Percentiles rank a stretch among this genome's conserved stretches.
Conservation (phyloP, 1,140 invertebrate species). For the Cydia amplana region DNA sequence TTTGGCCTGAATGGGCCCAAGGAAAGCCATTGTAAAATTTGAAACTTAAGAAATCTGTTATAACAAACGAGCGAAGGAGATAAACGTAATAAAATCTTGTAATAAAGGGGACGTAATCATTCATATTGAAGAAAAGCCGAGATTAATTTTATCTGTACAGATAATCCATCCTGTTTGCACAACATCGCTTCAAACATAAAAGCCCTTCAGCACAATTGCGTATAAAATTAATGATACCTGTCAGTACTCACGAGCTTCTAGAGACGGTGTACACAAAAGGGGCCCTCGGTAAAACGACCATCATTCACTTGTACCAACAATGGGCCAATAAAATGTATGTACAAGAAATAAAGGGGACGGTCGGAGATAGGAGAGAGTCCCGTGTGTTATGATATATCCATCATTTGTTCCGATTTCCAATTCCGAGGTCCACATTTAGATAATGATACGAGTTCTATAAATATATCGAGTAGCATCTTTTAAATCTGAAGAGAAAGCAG, state of each 20-base stretch:
- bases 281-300: constrained; percentile 32
- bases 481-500: background rate
- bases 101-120: constrained; percentile 23
- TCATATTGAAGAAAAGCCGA: constrained; percentile 35
- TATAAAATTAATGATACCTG: constrained; percentile 67
- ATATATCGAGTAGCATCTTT: background rate
- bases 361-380: constrained; percentile 35
- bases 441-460: background rate
- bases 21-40: background rate
- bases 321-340: constrained; percentile 64
- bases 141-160: constrained; percentile 38
- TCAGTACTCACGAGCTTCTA: constrained; percentile 53
- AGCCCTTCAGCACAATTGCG: constrained; percentile 36
- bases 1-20: background rate
- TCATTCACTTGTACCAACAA: constrained; percentile 49
- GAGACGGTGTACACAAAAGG: constrained; percentile 38
- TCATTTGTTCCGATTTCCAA: constrained; percentile 39
- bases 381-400: constrained; percentile 35
- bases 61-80: constrained; percentile 10
- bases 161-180: constrained; percentile 37
- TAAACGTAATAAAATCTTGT: constrained; percentile 1
- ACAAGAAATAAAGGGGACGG: constrained; percentile 45
- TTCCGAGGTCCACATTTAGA: constrained; percentile 16
- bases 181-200: constrained; percentile 38
- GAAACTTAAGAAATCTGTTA: background rate